phyloP scores from a whole-genome alignment of 2,888 invertebrate genomes.

The Cephus sareptanus region DNA sequence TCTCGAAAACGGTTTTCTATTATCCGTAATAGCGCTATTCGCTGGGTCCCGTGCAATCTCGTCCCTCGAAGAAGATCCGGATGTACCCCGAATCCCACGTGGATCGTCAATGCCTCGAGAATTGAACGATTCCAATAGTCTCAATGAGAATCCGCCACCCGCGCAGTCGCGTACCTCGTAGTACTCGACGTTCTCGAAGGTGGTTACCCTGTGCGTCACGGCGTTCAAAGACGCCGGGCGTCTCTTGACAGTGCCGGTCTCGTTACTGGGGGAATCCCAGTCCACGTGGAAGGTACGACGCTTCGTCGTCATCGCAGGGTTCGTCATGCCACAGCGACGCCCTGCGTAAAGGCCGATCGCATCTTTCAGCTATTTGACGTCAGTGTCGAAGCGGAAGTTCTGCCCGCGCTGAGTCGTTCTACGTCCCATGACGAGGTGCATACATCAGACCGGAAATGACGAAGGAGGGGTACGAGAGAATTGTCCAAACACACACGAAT shows the following conservation, averaged over 20 bases:
- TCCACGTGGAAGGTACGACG: conserved; percentile 67
- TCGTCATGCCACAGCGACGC: not conserved
- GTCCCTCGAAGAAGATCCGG: conserved; percentile 11
- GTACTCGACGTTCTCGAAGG: conserved; percentile 38
- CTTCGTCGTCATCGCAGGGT: conserved; percentile 37
- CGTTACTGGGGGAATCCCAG: conserved; percentile 79
- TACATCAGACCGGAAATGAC: not conserved
- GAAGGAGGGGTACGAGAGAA: not conserved
- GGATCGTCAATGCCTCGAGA: not conserved
- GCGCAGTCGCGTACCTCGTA: conserved; percentile 33
- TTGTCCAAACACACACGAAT: not conserved
- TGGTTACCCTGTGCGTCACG: conserved; percentile 6
- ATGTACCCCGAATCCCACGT: not conserved
- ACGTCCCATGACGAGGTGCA: not conserved
- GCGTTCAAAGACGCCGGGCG: conserved; percentile 70
- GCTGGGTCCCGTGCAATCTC: not conserved
- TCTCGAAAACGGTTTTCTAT: conserved; percentile 8
- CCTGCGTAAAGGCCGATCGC: not conserved
- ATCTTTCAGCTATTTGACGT: conserved; percentile 35
- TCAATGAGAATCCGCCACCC: conserved; percentile 30
- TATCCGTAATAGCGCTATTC: conserved; percentile 14
- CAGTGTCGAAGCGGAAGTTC: conserved; percentile 42
- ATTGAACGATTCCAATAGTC: conserved; percentile 26
- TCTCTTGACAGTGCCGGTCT: conserved; percentile 79
- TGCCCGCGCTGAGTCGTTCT: conserved; percentile 27